Percentiles rank a stretch among this genome's conserved stretches.
Conservation (phyloP, 2,113 vertebrate species). For the Mesocricetus auratus region DNA sequence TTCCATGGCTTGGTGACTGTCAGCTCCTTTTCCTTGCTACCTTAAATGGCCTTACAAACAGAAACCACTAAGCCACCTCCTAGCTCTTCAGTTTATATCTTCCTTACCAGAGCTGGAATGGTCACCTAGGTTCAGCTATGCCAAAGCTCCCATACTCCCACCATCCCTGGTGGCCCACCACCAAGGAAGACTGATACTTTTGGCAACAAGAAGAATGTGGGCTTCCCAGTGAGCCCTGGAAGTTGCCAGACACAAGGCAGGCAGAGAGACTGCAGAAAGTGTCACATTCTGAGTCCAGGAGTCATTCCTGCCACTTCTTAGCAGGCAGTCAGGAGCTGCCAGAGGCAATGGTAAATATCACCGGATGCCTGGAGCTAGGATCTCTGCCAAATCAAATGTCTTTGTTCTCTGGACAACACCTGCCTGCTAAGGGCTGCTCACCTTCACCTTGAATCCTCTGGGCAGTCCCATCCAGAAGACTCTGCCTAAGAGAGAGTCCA, state of each 20-base stretch:
- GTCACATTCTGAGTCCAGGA: not conserved
- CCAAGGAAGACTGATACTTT: not conserved
- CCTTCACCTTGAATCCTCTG: not conserved
- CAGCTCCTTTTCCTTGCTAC: not conserved
- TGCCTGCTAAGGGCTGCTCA: not conserved
- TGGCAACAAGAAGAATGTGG: not conserved
- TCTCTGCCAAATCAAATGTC: slow-evolving; percentile 48
- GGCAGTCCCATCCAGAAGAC: not conserved
- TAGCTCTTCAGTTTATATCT: not conserved
- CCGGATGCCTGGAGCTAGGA: not conserved
- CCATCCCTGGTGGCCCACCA: not conserved
- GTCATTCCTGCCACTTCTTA: not conserved
- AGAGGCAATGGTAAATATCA: not conserved
- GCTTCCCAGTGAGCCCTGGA: not conserved
- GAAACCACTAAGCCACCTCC: not conserved
- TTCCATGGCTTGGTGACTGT: not conserved
- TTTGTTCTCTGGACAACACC: slow-evolving; percentile 22
- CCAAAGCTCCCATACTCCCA: not conserved
- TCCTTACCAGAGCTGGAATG: not conserved
- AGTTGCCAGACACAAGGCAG: not conserved
- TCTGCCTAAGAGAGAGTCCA: not conserved
- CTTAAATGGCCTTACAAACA: not conserved
- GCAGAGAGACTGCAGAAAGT: not conserved
- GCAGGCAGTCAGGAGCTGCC: not conserved
- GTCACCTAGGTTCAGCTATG: not conserved